phyloP scores from a whole-genome alignment of 2,797 vertebrate species.

The Liparis tanakae region DNA sequence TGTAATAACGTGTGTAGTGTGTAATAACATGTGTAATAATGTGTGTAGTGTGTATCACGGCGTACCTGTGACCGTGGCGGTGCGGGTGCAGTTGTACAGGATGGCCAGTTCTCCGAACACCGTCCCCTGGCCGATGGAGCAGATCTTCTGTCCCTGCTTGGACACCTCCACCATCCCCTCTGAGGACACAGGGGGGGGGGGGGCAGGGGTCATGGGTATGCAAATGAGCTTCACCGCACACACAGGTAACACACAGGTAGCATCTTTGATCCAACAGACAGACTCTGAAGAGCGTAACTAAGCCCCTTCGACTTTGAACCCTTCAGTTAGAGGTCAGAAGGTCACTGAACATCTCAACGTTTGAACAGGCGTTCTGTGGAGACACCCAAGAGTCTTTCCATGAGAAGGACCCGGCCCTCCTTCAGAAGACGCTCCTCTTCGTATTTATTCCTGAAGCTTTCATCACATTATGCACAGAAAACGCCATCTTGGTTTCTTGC shows the following conservation, averaged over 20 bases:
- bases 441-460: no score
- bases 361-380: neutral
- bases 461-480: no score
- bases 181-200: conserved; percentile 23
- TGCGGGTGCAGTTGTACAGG: conserved; percentile 84
- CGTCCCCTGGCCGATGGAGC: conserved; percentile 74
- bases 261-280: neutral
- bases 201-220: no score
- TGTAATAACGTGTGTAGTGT: no score
- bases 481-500: no score
- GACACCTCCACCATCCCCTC: conserved; percentile 81
- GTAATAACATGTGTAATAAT: no score
- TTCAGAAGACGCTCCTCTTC: conserved; percentile 3
- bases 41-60: neutral
- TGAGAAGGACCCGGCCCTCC: conserved; percentile 22
- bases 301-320: neutral
- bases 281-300: neutral
- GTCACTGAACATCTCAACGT: neutral
- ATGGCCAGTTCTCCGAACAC: conserved; percentile 83
- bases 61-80: conserved; percentile 78
- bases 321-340: neutral
- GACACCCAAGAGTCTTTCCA: neutral
- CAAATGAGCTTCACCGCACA: no score
- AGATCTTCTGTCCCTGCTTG: conserved; percentile 76
- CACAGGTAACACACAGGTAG: no score